Base-by-base conservation (phyloP, 2,113 vertebrate species). In the Rhinopithecus roxellana region DNA sequence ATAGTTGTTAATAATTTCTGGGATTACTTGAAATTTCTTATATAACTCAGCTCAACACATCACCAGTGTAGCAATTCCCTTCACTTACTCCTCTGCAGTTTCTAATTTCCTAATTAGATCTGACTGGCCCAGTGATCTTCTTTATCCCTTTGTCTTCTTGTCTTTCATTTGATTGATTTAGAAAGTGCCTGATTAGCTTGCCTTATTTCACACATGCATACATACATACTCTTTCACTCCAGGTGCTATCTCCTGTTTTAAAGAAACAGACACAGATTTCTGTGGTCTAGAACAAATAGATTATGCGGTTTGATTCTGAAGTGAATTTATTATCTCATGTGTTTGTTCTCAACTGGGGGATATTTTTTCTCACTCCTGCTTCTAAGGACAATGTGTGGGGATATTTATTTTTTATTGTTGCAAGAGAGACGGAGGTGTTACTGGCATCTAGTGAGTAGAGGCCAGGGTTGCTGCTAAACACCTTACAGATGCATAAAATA, bases 241-340 rank as follows among this genome's bases (percentile, higher is more conserved):
- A 6, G 48, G 8, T 67, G 8, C 12, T 55, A 0, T 59, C 55
- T 74, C 61, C 32, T 64, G 2, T 45, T 43, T 30, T 50, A 89
- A 88, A 88, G 61, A 91, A 93, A 64, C 55, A 91, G 89, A 70
- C 17, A 4, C n/a, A 61, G 22, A 48, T 12, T 93, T 77, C 64
- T 74, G 40, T 40, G 6, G 10, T 52, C 72, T 75, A 23, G 45
- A 69, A 69, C 17, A 90, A 74, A 84, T 38, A 8, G 27, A 25
- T 35, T 22, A 72, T 13, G 20, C 3, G 23, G 35, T 80, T 90
- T 67, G 70, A 57, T 79, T 90, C 32, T 78, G 40, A 88, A 90
- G 35, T 40, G 50, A 67, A 40, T 10, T 20, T 70, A 45, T 87
- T 30, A 87, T 43, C 50, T 23, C 86, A 82, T 38, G 16, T 18